These are phyloP conservation scores for Harmothoe impar DNA, from an alignment of 2,888 invertebrate genomes.

Conservation along the genomic window DNA sequence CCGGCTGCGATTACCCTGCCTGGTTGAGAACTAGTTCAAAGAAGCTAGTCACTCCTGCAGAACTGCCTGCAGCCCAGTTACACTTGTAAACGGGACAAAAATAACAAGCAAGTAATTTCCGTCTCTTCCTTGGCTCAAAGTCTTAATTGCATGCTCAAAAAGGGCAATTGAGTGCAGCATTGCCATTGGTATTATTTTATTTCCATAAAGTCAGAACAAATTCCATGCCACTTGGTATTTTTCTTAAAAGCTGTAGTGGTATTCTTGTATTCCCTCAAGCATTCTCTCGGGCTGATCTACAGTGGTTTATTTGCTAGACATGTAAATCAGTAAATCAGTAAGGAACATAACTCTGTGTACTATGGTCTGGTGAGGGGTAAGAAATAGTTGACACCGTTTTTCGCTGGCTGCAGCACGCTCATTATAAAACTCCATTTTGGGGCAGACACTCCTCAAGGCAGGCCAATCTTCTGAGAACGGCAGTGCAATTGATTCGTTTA, in stretches of 20 bases:
- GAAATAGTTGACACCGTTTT: no score
- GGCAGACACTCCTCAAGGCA: background rate
- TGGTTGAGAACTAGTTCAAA: background rate
- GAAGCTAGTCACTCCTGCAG: background rate
- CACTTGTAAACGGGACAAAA: background rate
- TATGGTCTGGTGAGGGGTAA: no score
- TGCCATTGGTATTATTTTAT: background rate
- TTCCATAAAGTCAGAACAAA: background rate
- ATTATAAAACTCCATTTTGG: no score
- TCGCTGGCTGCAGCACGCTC: no score
- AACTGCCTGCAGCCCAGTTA: background rate
- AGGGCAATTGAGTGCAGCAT: background rate
- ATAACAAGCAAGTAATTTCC: background rate
- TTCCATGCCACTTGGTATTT: no score
- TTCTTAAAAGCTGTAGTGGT: no score
- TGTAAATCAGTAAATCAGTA: no score
- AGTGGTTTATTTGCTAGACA: no score
- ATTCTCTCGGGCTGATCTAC: no score
- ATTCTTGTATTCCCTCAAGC: no score
- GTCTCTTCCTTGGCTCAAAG: background rate
- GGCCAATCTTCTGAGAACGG: background rate
- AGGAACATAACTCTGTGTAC: no score
- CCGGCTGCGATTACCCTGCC: background rate
- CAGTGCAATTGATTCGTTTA: slow-evolving; percentile 1
- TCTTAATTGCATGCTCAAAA: background rate